Evolutionary conservation across 2,888 invertebrate genomes (phyloP).

Genomic region (Dioctria rufipes): DNA sequence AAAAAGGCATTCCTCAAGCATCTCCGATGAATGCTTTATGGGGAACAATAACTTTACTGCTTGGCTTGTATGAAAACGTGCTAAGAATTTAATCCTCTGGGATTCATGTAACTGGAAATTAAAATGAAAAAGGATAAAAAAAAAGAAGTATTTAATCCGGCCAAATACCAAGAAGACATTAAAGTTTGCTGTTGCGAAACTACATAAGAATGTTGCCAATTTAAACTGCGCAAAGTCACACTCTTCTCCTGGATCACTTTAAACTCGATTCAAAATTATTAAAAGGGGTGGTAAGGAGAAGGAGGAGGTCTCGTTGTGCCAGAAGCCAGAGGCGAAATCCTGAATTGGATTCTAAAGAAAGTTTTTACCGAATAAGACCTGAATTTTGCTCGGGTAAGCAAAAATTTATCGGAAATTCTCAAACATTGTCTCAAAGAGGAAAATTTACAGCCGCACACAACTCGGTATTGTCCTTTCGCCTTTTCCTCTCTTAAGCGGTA

Average conservation of each 20-base stretch:
- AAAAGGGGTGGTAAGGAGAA: too few relatives aligned
- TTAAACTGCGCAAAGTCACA: not conserved
- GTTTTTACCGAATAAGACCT: not conserved
- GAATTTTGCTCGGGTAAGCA: not conserved
- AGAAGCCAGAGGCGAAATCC: not conserved
- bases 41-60: not conserved
- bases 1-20: not conserved
- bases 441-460: constrained; percentile 3
- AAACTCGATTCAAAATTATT: not conserved
- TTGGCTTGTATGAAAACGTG: constrained; percentile 4
- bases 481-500: not conserved
- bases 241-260: not conserved
- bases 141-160: not conserved
- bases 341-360: not conserved
- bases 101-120: not conserved
- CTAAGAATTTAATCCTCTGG: constrained; percentile 23
- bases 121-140: not conserved
- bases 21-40: not conserved
- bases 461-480: not conserved
- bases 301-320: not conserved
- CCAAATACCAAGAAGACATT: not conserved
- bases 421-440: not conserved
- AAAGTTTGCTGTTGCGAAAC: not conserved
- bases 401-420: constrained; percentile 1
- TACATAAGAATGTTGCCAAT: not conserved